Percentiles rank a stretch among this genome's conserved stretches.
These are phyloP conservation scores for Moxostoma hubbsi DNA, from an alignment of 2,797 vertebrate species.

Conservation along the genomic window DNA sequence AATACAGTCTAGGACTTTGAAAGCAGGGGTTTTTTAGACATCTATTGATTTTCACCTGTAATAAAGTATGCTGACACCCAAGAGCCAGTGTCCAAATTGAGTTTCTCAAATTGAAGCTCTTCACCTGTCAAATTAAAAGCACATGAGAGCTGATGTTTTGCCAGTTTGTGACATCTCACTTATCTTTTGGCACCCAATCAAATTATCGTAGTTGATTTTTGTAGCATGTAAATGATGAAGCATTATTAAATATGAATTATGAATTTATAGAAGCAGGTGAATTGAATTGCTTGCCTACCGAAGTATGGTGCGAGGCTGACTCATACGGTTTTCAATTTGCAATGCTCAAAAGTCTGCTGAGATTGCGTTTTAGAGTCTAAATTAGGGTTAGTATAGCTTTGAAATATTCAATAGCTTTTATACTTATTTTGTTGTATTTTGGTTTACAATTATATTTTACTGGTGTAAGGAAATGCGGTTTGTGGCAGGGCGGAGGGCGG, in stretches of 20 bases:
- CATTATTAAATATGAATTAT: conserved; percentile 47
- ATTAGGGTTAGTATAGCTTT: too few species aligned
- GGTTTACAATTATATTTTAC: too few species aligned
- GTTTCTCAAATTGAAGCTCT: conserved; percentile 53
- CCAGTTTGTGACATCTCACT: conserved; percentile 48
- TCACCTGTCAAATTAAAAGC: conserved; percentile 54
- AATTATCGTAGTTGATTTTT: conserved; percentile 49
- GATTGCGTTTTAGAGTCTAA: too few species aligned
- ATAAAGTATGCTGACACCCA: conserved; percentile 54
- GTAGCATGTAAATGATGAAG: conserved; percentile 45
- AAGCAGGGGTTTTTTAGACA: conserved; percentile 45
- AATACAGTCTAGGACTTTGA: conserved; percentile 34
- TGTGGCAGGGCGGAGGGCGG: too few species aligned
- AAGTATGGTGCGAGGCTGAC: too few species aligned
- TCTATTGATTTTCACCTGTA: conserved; percentile 60
- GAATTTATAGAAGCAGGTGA: conserved; percentile 34
- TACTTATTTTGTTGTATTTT: too few species aligned
- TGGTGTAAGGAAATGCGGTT: too few species aligned
- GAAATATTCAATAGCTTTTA: too few species aligned
- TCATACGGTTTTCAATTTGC: too few species aligned
- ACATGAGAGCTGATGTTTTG: conserved; percentile 41
- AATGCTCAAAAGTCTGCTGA: too few species aligned
- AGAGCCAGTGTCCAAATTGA: conserved; percentile 52
- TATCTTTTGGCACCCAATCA: conserved; percentile 39
- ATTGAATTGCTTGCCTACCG: conserved; percentile 35